A percentile compares a stretch with the other conserved stretches of the same genome.
phyloP scores from a whole-genome alignment of 2,888 invertebrate species.

The Sphinx pinastri region DNA sequence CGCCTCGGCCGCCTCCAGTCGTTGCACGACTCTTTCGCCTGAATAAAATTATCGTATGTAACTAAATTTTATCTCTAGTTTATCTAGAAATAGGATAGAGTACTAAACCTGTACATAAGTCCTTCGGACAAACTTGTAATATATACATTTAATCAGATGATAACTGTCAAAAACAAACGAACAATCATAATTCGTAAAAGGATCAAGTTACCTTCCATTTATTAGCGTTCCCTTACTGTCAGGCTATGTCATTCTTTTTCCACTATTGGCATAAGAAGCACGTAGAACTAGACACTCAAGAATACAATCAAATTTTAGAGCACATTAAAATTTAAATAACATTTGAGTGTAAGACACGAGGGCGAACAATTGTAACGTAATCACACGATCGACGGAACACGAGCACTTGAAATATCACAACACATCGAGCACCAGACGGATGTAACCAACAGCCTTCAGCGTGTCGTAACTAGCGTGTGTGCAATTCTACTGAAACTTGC shows the following conservation, averaged over 20 bases:
- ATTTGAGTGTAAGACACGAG: not conserved
- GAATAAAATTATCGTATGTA: not conserved
- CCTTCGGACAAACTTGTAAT: not conserved
- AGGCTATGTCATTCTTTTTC: not conserved
- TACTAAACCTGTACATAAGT: too few species aligned
- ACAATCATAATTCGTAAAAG: not conserved
- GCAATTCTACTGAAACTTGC: conserved; percentile 40
- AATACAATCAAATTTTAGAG: not conserved
- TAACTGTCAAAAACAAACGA: not conserved
- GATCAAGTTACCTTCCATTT: conserved; percentile 15
- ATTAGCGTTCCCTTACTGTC: not conserved
- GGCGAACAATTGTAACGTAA: conserved; percentile 5
- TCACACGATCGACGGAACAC: conserved; percentile 42
- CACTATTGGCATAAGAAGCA: not conserved
- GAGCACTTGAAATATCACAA: conserved; percentile 60
- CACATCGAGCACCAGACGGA: conserved; percentile 42
- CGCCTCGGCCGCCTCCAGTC: conserved; percentile 81
- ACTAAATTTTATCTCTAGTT: too few species aligned
- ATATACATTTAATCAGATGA: not conserved
- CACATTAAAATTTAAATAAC: not conserved
- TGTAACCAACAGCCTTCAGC: conserved; percentile 44
- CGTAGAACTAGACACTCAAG: not conserved
- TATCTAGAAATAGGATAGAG: too few species aligned
- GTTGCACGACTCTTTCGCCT: conserved; percentile 89
- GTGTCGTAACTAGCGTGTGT: conserved; percentile 46